Base-by-base conservation (phyloP, 2,888 invertebrate species). In the Brachypterus glaber region DNA sequence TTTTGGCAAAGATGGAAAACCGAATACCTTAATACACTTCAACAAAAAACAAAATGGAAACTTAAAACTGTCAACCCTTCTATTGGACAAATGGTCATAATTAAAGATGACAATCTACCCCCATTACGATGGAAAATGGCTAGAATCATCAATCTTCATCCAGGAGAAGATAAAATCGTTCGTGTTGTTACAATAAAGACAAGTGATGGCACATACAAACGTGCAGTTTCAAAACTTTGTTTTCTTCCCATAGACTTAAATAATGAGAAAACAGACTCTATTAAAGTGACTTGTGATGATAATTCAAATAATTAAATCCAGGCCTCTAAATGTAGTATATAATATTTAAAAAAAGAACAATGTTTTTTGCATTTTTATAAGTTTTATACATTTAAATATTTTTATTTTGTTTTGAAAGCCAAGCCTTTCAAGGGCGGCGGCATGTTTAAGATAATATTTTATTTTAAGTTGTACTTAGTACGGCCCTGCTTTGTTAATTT, bases 21-120 rank as follows among this genome's bases (percentile, higher is more conserved):
- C 4, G 53, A 56, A 13, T 55, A 53, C 9, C 26, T 55, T 2
- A 31, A 46, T 3, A 34, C 33, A 15, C 43, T 51, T 1, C 49
- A 52, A 32, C 43, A 45, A 3, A 26, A 47, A 1, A 39, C 42
- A 0, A 47, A 50, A 17, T 51, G 51, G 53, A n/a, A 11, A 30
- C 9, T 15, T 21, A 39, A 17, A 12, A 29, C 34, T 21, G 17
- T 16, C 24, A 21, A 3, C 9, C 35, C 35, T 1, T n/a, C n/a
- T 3, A 31, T 13, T 33, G 33, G 33, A 8, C 12, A 9, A 13
- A 33, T 33, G 24, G 33, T 33, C 4, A 15, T 33, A 4, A 33
- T 33, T 25, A 30, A 30, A 17, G 31, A 37, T n/a, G 13, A 18
- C 13, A 30, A 24, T 7, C 16, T 12, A 14, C 36, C 29, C 14